Evolutionary conservation across 1,140 invertebrate genomes (phyloP).

Genomic region (Limonius californicus): DNA sequence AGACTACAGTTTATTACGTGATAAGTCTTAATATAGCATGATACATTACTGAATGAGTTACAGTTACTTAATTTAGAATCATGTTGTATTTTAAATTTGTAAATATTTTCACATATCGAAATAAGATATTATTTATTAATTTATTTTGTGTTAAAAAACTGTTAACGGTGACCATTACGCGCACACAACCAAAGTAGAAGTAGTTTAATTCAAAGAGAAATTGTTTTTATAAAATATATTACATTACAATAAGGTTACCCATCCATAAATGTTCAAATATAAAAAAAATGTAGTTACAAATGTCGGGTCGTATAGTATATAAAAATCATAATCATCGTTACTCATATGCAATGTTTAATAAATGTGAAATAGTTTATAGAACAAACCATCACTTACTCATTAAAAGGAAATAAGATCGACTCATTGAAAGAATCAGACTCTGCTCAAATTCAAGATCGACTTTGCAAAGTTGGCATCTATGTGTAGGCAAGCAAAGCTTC

Average conservation of each 20-base stretch:
- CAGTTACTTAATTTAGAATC: too few species aligned
- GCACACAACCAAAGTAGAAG: constrained; percentile 4
- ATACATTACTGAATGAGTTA: too few species aligned
- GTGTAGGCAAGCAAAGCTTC: too few species aligned
- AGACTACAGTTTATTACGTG: too few species aligned
- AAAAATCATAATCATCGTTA: constrained; percentile 11
- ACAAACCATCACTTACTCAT: too few species aligned
- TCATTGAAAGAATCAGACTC: too few species aligned
- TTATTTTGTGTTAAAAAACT: not conserved
- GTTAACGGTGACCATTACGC: not conserved
- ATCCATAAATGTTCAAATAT: constrained; percentile 9
- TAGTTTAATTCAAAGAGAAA: not conserved
- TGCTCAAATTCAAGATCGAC: too few species aligned
- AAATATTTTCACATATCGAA: constrained; percentile 14
- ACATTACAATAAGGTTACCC: constrained; percentile 12
- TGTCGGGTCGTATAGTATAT: constrained; percentile 2
- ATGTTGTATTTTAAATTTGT: constrained; percentile 8
- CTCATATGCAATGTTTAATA: constrained; percentile 7
- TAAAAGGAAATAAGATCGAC: too few species aligned
- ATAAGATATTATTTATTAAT: constrained; percentile 8
- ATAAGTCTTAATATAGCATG: too few species aligned
- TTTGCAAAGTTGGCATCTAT: too few species aligned
- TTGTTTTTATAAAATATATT: not conserved
- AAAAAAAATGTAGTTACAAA: not conserved
- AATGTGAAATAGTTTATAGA: constrained; percentile 4